These are phyloP conservation scores for Poecilia velifera DNA, from an alignment of 2,797 vertebrate genomes.

Conservation along the genomic window DNA sequence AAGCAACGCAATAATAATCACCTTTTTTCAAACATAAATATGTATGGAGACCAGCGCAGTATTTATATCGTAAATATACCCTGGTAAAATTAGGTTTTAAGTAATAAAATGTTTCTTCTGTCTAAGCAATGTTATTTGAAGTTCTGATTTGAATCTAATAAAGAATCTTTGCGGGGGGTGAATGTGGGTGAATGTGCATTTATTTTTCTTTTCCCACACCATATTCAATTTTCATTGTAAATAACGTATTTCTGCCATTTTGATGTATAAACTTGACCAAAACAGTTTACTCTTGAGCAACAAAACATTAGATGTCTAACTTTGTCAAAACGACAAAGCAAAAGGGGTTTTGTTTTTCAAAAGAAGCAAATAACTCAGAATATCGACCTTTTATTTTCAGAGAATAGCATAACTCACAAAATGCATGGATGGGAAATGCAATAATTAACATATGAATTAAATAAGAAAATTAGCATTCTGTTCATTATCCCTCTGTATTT, in stretches of 20 bases:
- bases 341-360: neutral
- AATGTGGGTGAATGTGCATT: too few species aligned
- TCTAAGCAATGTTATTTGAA: neutral
- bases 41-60: too few species aligned
- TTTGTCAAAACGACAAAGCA: neutral
- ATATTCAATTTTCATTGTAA: neutral
- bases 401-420: neutral
- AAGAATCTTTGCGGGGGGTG: too few species aligned
- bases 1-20: neutral
- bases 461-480: neutral
- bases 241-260: neutral
- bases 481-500: neutral
- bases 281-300: neutral
- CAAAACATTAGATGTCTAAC: neutral
- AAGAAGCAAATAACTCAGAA: neutral
- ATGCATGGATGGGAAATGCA: too few species aligned
- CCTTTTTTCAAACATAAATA: too few species aligned
- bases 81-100: neutral
- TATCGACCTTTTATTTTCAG: neutral
- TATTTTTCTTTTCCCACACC: neutral
- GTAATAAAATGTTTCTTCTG: neutral
- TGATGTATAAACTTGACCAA: neutral
- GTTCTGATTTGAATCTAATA: neutral
- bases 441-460: neutral
- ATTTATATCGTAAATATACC: too few species aligned